Conservation (phyloP, 2,113 vertebrate species). For the Oryzias melastigma region DNA sequence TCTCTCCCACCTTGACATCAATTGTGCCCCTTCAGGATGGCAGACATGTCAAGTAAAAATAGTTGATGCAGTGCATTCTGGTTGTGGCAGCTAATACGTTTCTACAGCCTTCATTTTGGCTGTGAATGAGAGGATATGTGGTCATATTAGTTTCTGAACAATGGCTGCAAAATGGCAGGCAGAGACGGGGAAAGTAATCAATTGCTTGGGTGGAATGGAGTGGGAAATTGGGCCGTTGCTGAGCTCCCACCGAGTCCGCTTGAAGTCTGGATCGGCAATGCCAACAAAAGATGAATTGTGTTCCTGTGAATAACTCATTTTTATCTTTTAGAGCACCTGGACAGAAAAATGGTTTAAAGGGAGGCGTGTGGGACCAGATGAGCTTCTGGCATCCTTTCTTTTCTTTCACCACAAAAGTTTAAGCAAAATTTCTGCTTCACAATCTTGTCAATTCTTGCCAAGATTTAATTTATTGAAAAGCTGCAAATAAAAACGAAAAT, state of each 20-base stretch:
- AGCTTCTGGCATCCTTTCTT: slow-evolving; percentile 8
- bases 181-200: slow-evolving; percentile 57
- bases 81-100: slow-evolving; percentile 48
- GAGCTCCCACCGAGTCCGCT: slow-evolving; percentile 42
- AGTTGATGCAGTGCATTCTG: slow-evolving; percentile 41
- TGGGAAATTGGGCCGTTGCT: slow-evolving; percentile 53
- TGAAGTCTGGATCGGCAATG: slow-evolving; percentile 49
- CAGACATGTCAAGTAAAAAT: slow-evolving; percentile 29
- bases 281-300: slow-evolving; percentile 58
- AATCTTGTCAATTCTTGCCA: slow-evolving; percentile 29
- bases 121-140: slow-evolving; percentile 56
- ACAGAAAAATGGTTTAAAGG: slow-evolving; percentile 38
- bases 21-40: slow-evolving; percentile 39
- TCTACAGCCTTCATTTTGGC: slow-evolving; percentile 57
- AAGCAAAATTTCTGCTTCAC: slow-evolving; percentile 29
- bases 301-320: slow-evolving; percentile 54
- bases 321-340: slow-evolving; percentile 37
- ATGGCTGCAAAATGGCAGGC: slow-evolving; percentile 33
- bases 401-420: slow-evolving; percentile 17
- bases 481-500: background rate
- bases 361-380: background rate
- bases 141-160: slow-evolving; percentile 55
- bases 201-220: slow-evolving; percentile 55
- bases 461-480: slow-evolving; percentile 38
- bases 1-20: slow-evolving; percentile 25